phyloP scores from a whole-genome alignment of 1,140 invertebrate genomes.

The Megathymus violae region DNA sequence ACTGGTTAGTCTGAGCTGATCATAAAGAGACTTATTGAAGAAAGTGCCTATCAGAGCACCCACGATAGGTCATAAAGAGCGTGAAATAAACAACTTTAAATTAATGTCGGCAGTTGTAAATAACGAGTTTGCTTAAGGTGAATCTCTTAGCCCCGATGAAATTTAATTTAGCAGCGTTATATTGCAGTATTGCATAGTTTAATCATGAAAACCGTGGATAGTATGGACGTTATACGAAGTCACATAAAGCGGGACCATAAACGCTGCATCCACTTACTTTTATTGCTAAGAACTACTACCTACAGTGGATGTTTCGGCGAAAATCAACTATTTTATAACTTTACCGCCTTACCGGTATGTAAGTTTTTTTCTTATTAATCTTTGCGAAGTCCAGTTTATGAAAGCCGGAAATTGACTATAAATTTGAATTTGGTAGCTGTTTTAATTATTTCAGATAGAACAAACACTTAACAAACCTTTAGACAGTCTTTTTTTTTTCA shows the following conservation, averaged over 20 bases:
- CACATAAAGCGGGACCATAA: constrained; percentile 63
- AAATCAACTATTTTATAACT: constrained; percentile 48
- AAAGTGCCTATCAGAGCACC: constrained; percentile 56
- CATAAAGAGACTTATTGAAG: constrained; percentile 50
- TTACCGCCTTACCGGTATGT: neutral
- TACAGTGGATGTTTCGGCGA: constrained; percentile 48
- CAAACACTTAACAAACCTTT: no score
- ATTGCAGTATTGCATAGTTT: constrained; percentile 60
- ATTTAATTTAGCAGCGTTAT: constrained; percentile 68
- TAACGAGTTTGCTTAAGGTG: constrained; percentile 41
- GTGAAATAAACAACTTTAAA: constrained; percentile 47
- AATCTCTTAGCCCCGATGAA: constrained; percentile 49
- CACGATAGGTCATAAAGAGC: constrained; percentile 51
- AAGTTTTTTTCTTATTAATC: no score
- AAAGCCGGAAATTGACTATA: no score
- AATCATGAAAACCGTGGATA: constrained; percentile 60
- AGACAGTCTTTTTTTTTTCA: no score
- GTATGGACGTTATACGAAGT: constrained; percentile 60
- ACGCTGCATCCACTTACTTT: constrained; percentile 69
- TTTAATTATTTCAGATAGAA: no score
- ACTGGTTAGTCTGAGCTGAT: constrained; percentile 47
- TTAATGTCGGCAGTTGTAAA: constrained; percentile 37
- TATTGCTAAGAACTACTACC: constrained; percentile 36
- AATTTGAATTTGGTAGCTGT: no score
- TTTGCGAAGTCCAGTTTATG: no score